Base-by-base conservation (phyloP, 2,113 vertebrate species). In the Chaenocephalus aceratus region DNA sequence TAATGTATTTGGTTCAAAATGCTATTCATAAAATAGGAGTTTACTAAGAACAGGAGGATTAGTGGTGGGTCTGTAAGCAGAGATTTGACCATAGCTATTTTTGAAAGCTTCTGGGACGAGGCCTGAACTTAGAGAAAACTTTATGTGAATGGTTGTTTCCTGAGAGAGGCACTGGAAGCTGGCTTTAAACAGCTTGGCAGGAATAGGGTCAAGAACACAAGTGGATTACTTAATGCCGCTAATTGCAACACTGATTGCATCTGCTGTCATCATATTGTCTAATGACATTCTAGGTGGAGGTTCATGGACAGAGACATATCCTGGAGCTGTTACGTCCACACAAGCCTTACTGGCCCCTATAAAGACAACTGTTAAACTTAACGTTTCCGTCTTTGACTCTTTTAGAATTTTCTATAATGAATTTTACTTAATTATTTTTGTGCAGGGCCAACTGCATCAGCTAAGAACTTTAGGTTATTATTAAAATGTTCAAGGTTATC, bases 201-300 rank as follows among this genome's bases (percentile, higher is more conserved):
- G 64, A 84, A 87, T 5, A 70, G 65, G 87, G 82, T 90, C 82
- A 89, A 80, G 81, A 84, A 59, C 80, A 66, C 62, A 69, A 88
- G 85, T 62, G 62, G 64, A 88, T 75, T 76, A 81, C 80, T 89
- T 78, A 79, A 75, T 85, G 70, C 59, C 69, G 65, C 77, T 91
- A 91, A 91, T 89, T 88, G 84, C 83, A 70, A 49, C 86, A 36
- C 74, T 87, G 84, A 91, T 90, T 88, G 76, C 87, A 84, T 89
- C 83, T 82, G 89, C 72, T 86, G 79, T 89, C 80, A 80, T 91
- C 89, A 72, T 78, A 85, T 85, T 84, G 70, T 59, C 57, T 26
- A 60, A 74, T 69, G 64, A 54, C 78, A 85, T 48, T 79, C 2
- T 41, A 36, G 75, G 66, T 70, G 66, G 66, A 85, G 75, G 78